Conservation (phyloP, 2,888 invertebrate species). For the Caenorhabditis virilis region DNA sequence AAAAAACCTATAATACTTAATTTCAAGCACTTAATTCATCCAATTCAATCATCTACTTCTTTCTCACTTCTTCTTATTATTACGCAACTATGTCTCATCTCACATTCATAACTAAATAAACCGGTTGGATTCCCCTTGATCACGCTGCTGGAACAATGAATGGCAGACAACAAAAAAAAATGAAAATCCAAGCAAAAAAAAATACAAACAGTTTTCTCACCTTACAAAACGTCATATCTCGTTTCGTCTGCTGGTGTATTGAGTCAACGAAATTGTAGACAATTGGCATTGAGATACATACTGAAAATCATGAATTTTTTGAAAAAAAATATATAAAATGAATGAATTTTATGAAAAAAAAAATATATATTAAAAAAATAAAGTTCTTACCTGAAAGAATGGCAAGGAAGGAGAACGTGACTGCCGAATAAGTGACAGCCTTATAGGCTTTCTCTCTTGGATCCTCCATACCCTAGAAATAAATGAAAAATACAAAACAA, state of each 20-base stretch:
- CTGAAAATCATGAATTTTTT: constrained; percentile 29
- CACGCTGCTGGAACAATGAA: background rate
- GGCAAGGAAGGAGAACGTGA: constrained; percentile 66
- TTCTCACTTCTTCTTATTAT: too few relatives aligned
- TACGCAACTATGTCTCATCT: too few relatives aligned
- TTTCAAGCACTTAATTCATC: too few relatives aligned
- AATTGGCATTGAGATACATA: constrained; percentile 68
- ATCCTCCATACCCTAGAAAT: constrained; percentile 46
- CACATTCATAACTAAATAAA: background rate
- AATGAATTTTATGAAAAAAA: too few relatives aligned
- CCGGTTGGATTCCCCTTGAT: background rate
- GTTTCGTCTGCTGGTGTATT: constrained; percentile 66
- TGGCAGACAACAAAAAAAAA: background rate
- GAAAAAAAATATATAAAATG: background rate
- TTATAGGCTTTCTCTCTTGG: constrained; percentile 67
- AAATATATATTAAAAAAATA: too few relatives aligned
- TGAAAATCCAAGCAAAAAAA: background rate
- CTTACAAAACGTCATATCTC: constrained; percentile 67
- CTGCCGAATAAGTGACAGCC: constrained; percentile 67
- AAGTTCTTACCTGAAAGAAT: constrained; percentile 56
- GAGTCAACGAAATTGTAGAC: constrained; percentile 68
- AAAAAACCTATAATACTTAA: too few relatives aligned
- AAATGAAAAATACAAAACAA: background rate
- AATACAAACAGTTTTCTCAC: constrained; percentile 33
- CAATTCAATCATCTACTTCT: too few relatives aligned